These are phyloP conservation scores for Andrena haemorrhoa DNA, from an alignment of 2,888 invertebrate species.

Conservation along the genomic window DNA sequence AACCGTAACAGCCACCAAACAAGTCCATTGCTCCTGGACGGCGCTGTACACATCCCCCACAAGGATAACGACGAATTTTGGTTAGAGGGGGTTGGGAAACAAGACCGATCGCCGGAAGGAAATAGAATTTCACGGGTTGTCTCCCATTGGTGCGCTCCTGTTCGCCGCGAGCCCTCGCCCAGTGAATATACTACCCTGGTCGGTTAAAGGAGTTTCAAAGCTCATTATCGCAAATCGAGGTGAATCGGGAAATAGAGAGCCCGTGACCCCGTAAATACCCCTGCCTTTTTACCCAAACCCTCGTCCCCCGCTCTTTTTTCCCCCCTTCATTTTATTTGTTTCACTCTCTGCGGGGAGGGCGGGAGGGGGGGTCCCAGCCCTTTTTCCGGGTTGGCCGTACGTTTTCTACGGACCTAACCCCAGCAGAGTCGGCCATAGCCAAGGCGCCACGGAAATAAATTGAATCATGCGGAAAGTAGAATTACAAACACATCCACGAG, in stretches of 20 bases:
- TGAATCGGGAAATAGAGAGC: conserved; percentile 25
- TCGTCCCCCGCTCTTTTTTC: too few relatives aligned
- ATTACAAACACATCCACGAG: conserved; percentile 55
- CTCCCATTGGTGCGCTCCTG: not conserved
- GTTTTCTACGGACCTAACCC: conserved; percentile 39
- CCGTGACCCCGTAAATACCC: conserved; percentile 52
- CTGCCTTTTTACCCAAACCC: conserved; percentile 7
- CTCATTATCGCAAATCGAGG: conserved; percentile 59
- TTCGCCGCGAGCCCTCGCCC: conserved; percentile 13
- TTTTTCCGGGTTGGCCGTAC: conserved; percentile 26
- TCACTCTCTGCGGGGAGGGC: not conserved
- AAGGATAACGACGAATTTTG: conserved; percentile 25
- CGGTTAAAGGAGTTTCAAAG: conserved; percentile 58
- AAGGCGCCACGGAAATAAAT: conserved; percentile 58
- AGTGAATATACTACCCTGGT: conserved; percentile 12
- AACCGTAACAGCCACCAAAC: not conserved
- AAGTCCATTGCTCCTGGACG: not conserved
- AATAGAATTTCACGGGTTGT: conserved; percentile 47
- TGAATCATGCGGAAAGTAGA: conserved; percentile 60
- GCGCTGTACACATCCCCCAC: not conserved
- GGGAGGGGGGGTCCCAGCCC: not conserved
- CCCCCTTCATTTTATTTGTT: conserved; percentile 19
- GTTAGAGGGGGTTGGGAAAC: conserved; percentile 9
- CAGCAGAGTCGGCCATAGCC: conserved; percentile 16
- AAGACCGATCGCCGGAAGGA: conserved; percentile 38